Conservation (phyloP, 2,888 invertebrate genomes). For the Drosophila infuscata region DNA sequence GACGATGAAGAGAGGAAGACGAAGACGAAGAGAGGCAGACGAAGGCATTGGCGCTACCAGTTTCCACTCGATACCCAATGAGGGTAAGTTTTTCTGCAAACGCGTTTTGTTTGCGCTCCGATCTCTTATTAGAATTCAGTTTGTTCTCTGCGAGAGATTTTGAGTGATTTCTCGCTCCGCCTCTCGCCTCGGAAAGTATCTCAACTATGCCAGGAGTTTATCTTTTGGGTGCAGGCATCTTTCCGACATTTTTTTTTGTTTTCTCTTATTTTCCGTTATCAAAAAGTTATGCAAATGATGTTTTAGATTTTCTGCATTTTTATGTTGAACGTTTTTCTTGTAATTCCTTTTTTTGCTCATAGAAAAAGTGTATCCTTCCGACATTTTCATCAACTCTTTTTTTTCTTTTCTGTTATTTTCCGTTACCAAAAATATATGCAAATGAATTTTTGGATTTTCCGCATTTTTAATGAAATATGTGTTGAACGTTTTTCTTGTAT, state of each 20-base stretch:
- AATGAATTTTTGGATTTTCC: neutral
- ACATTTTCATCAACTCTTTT: slow-evolving; percentile 21
- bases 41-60: slow-evolving; percentile 19
- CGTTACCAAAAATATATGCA: slow-evolving; percentile 48
- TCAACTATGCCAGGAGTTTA: neutral
- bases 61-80: slow-evolving; percentile 41
- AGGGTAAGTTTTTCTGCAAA: slow-evolving; percentile 68
- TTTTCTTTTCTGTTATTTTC: slow-evolving; percentile 49
- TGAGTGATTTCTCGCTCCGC: slow-evolving; percentile 65
- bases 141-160: slow-evolving; percentile 18
- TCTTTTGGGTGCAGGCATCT: slow-evolving; percentile 19
- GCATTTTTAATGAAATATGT: slow-evolving; percentile 42
- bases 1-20: slow-evolving; percentile 4
- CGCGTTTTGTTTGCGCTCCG: slow-evolving; percentile 19
- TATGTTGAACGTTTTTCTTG: slow-evolving; percentile 33
- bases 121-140: slow-evolving; percentile 42
- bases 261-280: slow-evolving; percentile 61
- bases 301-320: neutral
- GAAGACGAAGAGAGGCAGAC: slow-evolving; percentile 7
- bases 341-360: neutral
- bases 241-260: slow-evolving; percentile 26
- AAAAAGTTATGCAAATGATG: neutral
- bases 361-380: slow-evolving; percentile 6
- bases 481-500: slow-evolving; percentile 55
- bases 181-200: slow-evolving; percentile 23